phyloP scores from a whole-genome alignment of 2,797 vertebrate species.

The Artibeus lituratus region DNA sequence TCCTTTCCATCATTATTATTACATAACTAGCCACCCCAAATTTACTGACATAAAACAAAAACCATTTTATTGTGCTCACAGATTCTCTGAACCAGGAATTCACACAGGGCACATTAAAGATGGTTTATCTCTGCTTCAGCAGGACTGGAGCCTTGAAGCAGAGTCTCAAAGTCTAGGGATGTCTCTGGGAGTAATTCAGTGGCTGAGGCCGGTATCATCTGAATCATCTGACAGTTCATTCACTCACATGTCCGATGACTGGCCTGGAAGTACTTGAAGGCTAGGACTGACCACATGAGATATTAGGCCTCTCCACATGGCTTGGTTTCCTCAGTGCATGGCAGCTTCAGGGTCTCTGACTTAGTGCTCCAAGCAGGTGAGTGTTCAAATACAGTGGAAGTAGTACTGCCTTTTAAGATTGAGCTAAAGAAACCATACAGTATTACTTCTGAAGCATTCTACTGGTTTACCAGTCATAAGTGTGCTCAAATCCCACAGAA shows the following conservation, averaged over 20 bases:
- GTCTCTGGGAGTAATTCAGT: background rate
- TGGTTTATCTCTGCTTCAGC: background rate
- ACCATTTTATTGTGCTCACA: background rate
- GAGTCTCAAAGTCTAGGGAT: background rate
- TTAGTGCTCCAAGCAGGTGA: background rate
- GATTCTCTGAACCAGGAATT: background rate
- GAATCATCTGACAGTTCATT: background rate
- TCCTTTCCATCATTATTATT: background rate
- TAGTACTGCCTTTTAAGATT: background rate
- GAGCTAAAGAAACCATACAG: background rate
- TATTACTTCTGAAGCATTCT: background rate
- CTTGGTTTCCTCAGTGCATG: background rate
- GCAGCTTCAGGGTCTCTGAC: background rate
- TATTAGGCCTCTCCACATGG: background rate
- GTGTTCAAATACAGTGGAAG: background rate
- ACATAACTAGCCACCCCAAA: background rate
- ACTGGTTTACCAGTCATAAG: background rate
- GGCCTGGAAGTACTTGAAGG: background rate
- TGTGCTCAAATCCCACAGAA: background rate
- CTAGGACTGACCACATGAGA: background rate
- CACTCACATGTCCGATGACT: background rate
- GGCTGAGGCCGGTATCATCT: background rate
- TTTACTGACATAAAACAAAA: conserved; percentile 12
- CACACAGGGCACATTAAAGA: background rate
- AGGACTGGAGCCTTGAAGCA: background rate